Conservation (phyloP, 2,888 invertebrate species). For the Lucinisca nassula region DNA sequence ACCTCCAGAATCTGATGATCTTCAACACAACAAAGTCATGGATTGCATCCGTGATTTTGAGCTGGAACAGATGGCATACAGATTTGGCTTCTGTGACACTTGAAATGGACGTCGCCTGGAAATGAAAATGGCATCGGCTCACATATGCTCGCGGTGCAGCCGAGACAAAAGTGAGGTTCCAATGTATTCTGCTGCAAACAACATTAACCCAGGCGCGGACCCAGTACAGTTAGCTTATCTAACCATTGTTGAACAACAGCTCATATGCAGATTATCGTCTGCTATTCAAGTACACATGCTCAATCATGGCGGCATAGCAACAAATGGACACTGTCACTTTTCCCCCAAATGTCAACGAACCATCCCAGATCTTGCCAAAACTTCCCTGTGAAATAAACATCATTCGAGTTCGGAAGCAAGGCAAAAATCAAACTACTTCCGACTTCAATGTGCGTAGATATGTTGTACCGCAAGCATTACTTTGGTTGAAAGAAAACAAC, state of each 20-base stretch:
- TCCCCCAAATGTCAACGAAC: conserved; percentile 53
- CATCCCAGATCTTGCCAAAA: too few relatives aligned
- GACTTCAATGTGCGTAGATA: conserved; percentile 53
- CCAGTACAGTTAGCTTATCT: conserved; percentile 37
- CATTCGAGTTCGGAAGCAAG: conserved; percentile 47
- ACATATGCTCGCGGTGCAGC: conserved; percentile 36
- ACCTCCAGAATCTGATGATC: conserved; percentile 11
- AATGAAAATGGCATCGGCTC: conserved; percentile 42
- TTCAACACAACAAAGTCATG: conserved; percentile 4
- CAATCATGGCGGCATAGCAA: too few relatives aligned
- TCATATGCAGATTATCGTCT: conserved; percentile 49
- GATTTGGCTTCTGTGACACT: conserved; percentile 26
- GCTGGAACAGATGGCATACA: conserved; percentile 56
- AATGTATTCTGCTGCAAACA: conserved; percentile 54
- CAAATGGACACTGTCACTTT: too few relatives aligned
- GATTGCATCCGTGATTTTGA: conserved; percentile 36
- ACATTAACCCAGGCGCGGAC: conserved; percentile 50
- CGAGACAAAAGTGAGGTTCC: conserved; percentile 39
- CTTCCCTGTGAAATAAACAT: conserved; percentile 58
- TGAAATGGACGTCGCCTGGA: conserved; percentile 47
- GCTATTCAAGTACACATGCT: conserved; percentile 50
- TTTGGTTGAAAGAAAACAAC: too few relatives aligned
- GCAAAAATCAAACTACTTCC: conserved; percentile 47
- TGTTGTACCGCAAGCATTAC: conserved; percentile 42
- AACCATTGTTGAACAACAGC: conserved; percentile 58